A percentile compares a stretch with the other conserved stretches of the same genome.
These are phyloP conservation scores for Drosophila algonquin DNA, from an alignment of 2,888 invertebrate species.

Conservation along the genomic window DNA sequence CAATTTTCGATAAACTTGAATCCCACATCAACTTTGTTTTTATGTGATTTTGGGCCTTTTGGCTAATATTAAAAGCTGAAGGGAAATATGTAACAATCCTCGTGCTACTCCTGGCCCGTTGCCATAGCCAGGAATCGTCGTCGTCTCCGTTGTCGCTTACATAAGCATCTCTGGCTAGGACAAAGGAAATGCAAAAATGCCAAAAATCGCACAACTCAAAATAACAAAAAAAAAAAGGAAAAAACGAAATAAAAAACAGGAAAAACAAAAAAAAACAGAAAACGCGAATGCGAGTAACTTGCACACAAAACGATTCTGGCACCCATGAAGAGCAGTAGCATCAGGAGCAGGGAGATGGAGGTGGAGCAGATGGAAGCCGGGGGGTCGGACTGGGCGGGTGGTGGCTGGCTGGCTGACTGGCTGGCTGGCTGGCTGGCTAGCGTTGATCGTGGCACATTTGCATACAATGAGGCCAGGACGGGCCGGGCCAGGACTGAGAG, in stretches of 20 bases:
- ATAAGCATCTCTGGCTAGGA: slow-evolving; percentile 66
- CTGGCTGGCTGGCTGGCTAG: slow-evolving; percentile 7
- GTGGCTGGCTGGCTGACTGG: slow-evolving; percentile 57
- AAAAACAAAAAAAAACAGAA: slow-evolving; percentile 12
- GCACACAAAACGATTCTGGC: slow-evolving; percentile 78
- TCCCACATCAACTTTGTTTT: slow-evolving; percentile 20
- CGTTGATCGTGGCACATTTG: slow-evolving; percentile 82
- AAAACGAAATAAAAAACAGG: slow-evolving; percentile 24
- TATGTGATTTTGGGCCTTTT: slow-evolving; percentile 35
- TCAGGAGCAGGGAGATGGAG: slow-evolving; percentile 48
- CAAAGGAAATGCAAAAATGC: slow-evolving; percentile 80
- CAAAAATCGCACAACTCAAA: slow-evolving; percentile 81
- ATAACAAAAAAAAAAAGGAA: slow-evolving; percentile 48
- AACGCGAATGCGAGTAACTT: slow-evolving; percentile 48
- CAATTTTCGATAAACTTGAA: neutral
- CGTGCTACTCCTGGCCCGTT: slow-evolving; percentile 48
- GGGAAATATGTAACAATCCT: slow-evolving; percentile 74
- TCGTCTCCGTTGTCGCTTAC: slow-evolving; percentile 59
- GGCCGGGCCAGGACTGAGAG: slow-evolving; percentile 25
- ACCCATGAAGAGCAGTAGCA: slow-evolving; percentile 62
- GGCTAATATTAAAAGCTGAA: slow-evolving; percentile 53
- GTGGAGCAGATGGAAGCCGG: slow-evolving; percentile 28
- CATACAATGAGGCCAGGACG: slow-evolving; percentile 84
- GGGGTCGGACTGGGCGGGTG: slow-evolving; percentile 69
- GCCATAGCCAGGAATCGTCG: slow-evolving; percentile 52